A percentile compares a stretch with the other conserved stretches of the same genome.
Conservation (phyloP, 2,888 invertebrate species). For the Mimas tiliae region DNA sequence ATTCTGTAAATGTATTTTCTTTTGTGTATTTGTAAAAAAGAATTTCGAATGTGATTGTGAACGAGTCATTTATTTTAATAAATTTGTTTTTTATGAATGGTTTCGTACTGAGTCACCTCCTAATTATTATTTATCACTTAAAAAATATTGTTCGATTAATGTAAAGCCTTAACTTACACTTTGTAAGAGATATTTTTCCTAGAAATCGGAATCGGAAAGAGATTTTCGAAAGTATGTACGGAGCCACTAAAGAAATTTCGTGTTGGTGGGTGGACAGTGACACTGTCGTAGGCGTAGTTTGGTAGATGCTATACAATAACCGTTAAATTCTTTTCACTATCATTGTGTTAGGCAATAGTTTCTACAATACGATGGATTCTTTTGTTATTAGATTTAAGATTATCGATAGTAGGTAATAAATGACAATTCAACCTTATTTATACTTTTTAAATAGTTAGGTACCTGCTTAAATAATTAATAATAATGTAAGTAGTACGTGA, state of each 20-base stretch:
- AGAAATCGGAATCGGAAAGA: neutral
- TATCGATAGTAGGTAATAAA: neutral
- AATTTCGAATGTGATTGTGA: neutral
- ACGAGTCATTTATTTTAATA: conserved; percentile 10
- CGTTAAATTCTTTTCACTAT: neutral
- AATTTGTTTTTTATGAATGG: neutral
- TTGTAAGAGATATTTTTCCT: conserved; percentile 13
- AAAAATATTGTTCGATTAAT: neutral
- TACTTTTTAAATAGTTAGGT: neutral
- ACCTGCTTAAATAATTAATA: no score
- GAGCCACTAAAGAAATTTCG: neutral
- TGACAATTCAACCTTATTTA: neutral
- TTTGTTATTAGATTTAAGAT: conserved; percentile 5
- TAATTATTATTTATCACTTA: neutral
- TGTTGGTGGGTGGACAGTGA: conserved; percentile 4
- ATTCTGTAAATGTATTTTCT: neutral
- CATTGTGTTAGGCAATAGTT: neutral
- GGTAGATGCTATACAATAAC: neutral
- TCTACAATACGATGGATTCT: neutral
- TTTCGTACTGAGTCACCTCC: neutral
- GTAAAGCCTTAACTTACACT: neutral
- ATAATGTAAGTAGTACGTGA: no score
- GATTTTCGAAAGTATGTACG: conserved; percentile 11
- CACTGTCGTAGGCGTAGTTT: neutral
- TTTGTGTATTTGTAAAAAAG: neutral